These are phyloP conservation scores for Hermaeophaga mercurialis DNA, from an alignment of 2,888 invertebrate species.

Conservation along the genomic window DNA sequence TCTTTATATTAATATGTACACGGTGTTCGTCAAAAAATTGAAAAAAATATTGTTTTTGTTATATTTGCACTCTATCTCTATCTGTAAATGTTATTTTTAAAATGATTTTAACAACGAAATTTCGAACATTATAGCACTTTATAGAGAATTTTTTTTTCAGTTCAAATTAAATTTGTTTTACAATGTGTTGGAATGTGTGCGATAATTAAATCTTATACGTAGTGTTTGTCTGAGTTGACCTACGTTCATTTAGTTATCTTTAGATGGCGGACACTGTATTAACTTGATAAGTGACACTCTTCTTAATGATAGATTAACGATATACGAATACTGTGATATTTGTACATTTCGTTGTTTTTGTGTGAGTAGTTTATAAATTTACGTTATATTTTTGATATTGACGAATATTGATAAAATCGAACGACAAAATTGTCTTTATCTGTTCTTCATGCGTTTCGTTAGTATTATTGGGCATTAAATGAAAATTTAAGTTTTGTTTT, in stretches of 20 bases:
- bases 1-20: neutral
- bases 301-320: conserved; percentile 37
- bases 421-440: conserved; percentile 37
- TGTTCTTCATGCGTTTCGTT: conserved; percentile 40
- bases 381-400: conserved; percentile 49
- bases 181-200: too few relatives aligned
- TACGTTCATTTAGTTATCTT: too few relatives aligned
- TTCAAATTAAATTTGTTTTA: too few relatives aligned
- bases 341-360: conserved; percentile 50
- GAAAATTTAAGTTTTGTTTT: conserved; percentile 27
- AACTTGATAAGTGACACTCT: conserved; percentile 5
- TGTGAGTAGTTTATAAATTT: conserved; percentile 43
- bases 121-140: too few relatives aligned
- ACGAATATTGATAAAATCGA: conserved; percentile 30
- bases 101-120: too few relatives aligned
- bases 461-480: conserved; percentile 41
- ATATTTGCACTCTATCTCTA: too few relatives aligned
- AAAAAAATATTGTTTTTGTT: too few relatives aligned
- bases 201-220: too few relatives aligned
- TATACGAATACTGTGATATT: conserved; percentile 55
- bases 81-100: too few relatives aligned
- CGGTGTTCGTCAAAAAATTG: neutral
- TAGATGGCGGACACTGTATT: neutral
- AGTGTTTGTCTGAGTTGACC: too few relatives aligned
- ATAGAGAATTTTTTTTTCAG: too few relatives aligned